phyloP scores from a whole-genome alignment of 2,888 invertebrate species.

The Xylota sylvarum region DNA sequence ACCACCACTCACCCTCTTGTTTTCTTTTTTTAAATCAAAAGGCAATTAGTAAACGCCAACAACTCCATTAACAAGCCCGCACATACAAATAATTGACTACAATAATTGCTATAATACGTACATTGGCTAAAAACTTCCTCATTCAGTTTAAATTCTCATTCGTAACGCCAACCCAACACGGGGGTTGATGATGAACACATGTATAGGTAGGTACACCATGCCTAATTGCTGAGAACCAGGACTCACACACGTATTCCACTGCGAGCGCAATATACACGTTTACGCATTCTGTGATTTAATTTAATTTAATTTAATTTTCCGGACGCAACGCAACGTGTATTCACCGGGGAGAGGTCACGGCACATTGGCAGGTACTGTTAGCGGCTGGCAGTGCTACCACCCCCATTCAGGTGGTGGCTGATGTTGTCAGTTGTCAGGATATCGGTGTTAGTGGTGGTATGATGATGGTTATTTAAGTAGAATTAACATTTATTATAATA shows the following conservation, averaged over 20 bases:
- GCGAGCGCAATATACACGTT: conserved; percentile 25
- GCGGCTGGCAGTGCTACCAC: conserved; percentile 18
- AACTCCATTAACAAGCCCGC: conserved; percentile 34
- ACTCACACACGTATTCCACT: conserved; percentile 23
- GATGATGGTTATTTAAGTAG: conserved; percentile 74
- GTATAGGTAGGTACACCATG: conserved; percentile 25
- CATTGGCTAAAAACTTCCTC: conserved; percentile 24
- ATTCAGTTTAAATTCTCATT: conserved; percentile 13
- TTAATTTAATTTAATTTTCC: conserved; percentile 67
- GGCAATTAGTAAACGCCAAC: conserved; percentile 40
- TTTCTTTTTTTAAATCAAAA: conserved; percentile 3
- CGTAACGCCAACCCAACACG: conserved; percentile 19
- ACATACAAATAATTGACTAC: conserved; percentile 23
- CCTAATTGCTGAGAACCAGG: conserved; percentile 58
- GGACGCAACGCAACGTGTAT: conserved; percentile 44
- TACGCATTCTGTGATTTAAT: conserved; percentile 69
- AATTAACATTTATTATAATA: conserved; percentile 77
- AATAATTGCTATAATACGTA: conserved; percentile 24
- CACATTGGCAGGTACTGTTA: conserved; percentile 39
- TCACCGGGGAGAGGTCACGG: conserved; percentile 49
- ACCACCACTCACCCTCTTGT: background rate
- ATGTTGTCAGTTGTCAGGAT: conserved; percentile 74
- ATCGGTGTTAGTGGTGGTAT: conserved; percentile 63
- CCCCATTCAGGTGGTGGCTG: conserved; percentile 54
- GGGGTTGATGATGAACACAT: conserved; percentile 16